Conservation (phyloP, 2,797 vertebrate species). For the Miichthys miiuy region DNA sequence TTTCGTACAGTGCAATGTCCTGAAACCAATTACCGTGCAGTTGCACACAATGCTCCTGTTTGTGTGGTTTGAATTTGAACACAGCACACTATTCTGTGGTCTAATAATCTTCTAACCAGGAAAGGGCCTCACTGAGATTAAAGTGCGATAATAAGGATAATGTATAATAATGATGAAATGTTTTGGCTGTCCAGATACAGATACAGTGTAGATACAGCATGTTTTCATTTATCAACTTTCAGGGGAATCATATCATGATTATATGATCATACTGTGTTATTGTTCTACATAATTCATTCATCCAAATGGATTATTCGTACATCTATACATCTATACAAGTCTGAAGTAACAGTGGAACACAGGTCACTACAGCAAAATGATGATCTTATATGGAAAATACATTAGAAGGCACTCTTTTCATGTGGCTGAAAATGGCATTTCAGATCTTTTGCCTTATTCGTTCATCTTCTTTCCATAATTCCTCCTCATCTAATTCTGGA, state of each 20-base stretch:
- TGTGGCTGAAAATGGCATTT: slow-evolving; percentile 13
- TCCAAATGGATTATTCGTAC: background rate
- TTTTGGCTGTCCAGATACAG: background rate
- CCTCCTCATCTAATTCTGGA: slow-evolving; percentile 9
- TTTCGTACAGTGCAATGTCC: background rate
- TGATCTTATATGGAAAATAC: background rate
- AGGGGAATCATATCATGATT: background rate
- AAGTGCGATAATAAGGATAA: background rate
- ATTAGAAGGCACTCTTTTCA: background rate
- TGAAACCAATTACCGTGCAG: background rate
- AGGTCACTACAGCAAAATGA: background rate
- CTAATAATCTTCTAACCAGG: background rate
- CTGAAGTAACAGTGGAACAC: background rate
- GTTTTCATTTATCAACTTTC: background rate
- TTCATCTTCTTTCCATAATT: slow-evolving; percentile 21
- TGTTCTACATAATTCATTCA: background rate
- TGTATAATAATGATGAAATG: background rate
- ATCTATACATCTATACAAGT: background rate
- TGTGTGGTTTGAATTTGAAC: slow-evolving; percentile 17
- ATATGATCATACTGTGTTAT: background rate
- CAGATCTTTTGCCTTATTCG: slow-evolving; percentile 8
- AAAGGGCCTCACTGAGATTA: background rate
- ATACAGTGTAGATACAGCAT: too few relatives aligned
- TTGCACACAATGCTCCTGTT: background rate
- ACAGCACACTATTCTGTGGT: background rate